Percentiles rank a stretch among this genome's conserved stretches.
Conservation (phyloP, 2,888 invertebrate genomes). For the Peribatodes rhomboidaria region DNA sequence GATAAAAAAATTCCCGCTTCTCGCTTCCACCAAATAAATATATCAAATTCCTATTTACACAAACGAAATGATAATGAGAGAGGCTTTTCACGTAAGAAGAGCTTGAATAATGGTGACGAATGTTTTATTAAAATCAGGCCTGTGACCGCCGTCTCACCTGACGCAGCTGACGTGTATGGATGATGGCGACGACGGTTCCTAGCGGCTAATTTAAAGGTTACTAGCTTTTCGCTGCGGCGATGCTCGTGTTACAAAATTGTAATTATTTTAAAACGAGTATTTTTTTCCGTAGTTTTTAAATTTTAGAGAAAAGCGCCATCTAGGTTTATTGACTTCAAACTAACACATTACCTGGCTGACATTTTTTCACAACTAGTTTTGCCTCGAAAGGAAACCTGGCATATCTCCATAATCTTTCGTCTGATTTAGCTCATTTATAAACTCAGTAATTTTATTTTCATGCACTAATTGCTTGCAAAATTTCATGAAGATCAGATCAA, state of each 20-base stretch:
- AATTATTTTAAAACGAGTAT: neutral
- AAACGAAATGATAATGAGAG: constrained; percentile 24
- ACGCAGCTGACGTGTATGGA: constrained; percentile 25
- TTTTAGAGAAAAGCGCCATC: too few species aligned
- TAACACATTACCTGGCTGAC: too few species aligned
- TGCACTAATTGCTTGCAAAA: too few species aligned
- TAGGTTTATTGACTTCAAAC: too few species aligned
- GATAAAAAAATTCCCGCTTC: neutral
- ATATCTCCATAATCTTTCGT: too few species aligned
- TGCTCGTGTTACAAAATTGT: neutral
- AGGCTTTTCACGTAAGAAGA: constrained; percentile 3
- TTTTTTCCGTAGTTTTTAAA: too few species aligned
- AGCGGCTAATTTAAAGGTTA: constrained; percentile 17
- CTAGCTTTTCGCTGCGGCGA: neutral
- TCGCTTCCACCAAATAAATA: neutral
- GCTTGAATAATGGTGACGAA: constrained; percentile 31
- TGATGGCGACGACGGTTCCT: constrained; percentile 9
- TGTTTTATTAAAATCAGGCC: constrained; percentile 31
- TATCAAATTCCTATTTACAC: constrained; percentile 8
- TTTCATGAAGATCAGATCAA: too few species aligned
- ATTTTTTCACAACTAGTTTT: too few species aligned
- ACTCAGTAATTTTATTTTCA: too few species aligned
- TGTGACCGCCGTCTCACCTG: constrained; percentile 29
- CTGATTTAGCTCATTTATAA: too few species aligned
- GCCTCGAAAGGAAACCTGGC: too few species aligned